Conservation (phyloP, 2,797 vertebrate genomes). For the Alcedo quadribrachys region DNA sequence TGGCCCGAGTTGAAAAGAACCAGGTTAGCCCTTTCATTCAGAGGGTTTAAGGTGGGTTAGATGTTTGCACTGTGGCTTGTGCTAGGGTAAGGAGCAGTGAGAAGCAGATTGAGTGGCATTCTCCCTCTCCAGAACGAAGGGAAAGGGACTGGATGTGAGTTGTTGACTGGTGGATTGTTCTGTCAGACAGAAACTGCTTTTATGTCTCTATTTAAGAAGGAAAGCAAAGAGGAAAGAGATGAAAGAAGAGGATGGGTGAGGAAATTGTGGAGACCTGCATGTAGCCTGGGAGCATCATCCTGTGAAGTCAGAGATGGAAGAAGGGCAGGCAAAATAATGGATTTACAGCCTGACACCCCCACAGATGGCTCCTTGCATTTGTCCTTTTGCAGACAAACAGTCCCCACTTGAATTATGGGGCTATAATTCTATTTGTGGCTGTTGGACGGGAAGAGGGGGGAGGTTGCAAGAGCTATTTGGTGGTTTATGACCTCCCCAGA, state of each 20-base stretch:
- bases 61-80: neutral
- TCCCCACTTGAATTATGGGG: constrained; percentile 55
- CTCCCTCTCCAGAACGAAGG: neutral
- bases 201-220: neutral
- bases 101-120: neutral
- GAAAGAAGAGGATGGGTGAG: neutral
- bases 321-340: neutral
- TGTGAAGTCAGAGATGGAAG: neutral
- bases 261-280: neutral
- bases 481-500: constrained; percentile 69
- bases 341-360: neutral
- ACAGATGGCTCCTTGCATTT: neutral
- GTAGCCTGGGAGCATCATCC: neutral
- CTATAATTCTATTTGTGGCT: constrained; percentile 57
- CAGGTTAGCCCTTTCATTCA: neutral
- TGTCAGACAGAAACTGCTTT: neutral
- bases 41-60: neutral
- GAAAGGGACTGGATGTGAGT: neutral
- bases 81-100: neutral
- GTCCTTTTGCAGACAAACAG: constrained; percentile 56
- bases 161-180: neutral
- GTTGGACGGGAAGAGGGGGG: neutral
- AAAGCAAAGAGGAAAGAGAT: neutral
- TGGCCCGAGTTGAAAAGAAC: neutral
- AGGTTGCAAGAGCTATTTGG: neutral